phyloP scores from a whole-genome alignment of 2,797 vertebrate genomes.

The Myripristis murdjan region DNA sequence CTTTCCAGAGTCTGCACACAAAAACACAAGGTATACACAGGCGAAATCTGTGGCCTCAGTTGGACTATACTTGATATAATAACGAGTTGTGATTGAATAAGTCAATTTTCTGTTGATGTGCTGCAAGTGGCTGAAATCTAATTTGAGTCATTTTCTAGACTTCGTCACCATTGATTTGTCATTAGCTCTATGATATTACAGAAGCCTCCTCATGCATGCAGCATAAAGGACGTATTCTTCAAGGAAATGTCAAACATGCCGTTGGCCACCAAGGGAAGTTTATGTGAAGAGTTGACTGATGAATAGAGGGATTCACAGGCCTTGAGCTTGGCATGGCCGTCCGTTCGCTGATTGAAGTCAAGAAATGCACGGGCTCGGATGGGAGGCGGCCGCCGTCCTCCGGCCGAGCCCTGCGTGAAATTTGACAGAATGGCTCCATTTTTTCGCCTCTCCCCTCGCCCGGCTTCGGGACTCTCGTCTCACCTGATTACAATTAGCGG shows the following conservation, averaged over 20 bases:
- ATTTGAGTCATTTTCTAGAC: conserved; percentile 69
- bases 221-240: conserved; percentile 68
- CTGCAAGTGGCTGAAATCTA: conserved; percentile 77
- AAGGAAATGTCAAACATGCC: conserved; percentile 58
- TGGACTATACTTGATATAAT: conserved; percentile 72
- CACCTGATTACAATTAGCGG: conserved; percentile 68
- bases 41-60: conserved; percentile 49
- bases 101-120: conserved; percentile 76
- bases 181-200: conserved; percentile 67
- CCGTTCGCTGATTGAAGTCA: conserved; percentile 57
- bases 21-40: conserved; percentile 26
- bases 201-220: conserved; percentile 54
- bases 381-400: conserved; percentile 19
- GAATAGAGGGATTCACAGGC: conserved; percentile 60
- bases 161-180: conserved; percentile 71
- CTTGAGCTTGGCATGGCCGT: conserved; percentile 38
- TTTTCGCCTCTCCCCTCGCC: conserved; percentile 16
- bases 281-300: conserved; percentile 50
- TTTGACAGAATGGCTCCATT: conserved; percentile 25
- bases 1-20: conserved; percentile 47
- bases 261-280: conserved; percentile 26
- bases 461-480: conserved; percentile 34
- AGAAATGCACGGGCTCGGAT: conserved; percentile 33
- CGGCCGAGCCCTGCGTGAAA: conserved; percentile 17
- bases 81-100: conserved; percentile 76